These are phyloP conservation scores for Kryptolebias ocellatus DNA, from an alignment of 2,797 vertebrate genomes.

Conservation along the genomic window DNA sequence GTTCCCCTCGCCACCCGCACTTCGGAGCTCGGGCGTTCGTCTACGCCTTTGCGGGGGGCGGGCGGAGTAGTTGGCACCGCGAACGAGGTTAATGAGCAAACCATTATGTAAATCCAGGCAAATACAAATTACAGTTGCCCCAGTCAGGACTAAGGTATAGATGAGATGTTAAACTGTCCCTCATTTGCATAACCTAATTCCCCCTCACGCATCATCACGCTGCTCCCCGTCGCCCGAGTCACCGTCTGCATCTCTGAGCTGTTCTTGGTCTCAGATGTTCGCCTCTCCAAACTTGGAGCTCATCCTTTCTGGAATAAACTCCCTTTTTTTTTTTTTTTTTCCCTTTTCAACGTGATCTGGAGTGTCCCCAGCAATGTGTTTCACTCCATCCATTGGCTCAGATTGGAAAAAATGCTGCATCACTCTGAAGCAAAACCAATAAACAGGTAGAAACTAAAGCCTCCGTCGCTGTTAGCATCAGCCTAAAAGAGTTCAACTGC, in stretches of 20 bases:
- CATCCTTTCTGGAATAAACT: slow-evolving; percentile 1
- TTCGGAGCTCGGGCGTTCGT: background rate
- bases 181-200: slow-evolving; percentile 74
- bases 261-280: slow-evolving; percentile 1
- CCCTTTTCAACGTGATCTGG: too few species aligned
- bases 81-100: slow-evolving; percentile 70
- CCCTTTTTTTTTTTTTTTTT: too few species aligned
- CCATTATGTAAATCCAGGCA: slow-evolving; percentile 78
- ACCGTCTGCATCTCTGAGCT: slow-evolving; percentile 31
- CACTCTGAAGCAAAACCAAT: background rate
- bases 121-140: slow-evolving; percentile 73
- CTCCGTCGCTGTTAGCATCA: slow-evolving; percentile 41
- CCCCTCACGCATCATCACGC: slow-evolving; percentile 34
- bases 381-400: background rate
- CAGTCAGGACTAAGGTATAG: slow-evolving; percentile 60
- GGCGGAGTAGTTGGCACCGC: slow-evolving; percentile 50
- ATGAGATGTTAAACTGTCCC: slow-evolving; percentile 62
- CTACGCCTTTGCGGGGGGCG: slow-evolving; percentile 2
- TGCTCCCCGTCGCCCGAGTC: slow-evolving; percentile 45
- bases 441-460: background rate
- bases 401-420: background rate
- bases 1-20: slow-evolving; percentile 31
- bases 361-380: too few species aligned
- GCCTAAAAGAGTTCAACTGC: slow-evolving; percentile 35
- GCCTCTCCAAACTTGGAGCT: background rate